These are phyloP conservation scores for Acleris cristana DNA, from an alignment of 2,888 invertebrate genomes.

Conservation along the genomic window DNA sequence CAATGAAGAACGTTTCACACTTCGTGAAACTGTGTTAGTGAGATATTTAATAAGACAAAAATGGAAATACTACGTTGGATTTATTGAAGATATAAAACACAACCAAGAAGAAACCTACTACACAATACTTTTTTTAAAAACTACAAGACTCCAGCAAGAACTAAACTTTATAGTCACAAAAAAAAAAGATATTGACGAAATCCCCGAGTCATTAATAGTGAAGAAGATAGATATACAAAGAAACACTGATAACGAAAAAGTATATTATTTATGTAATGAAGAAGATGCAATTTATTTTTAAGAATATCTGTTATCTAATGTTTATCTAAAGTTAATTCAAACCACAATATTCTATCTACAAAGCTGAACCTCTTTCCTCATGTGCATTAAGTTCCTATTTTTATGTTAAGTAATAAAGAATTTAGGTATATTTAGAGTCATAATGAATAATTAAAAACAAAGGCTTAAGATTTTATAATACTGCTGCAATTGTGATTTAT, in stretches of 20 bases:
- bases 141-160: neutral
- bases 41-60: constrained; percentile 5
- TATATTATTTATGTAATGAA: constrained; percentile 5
- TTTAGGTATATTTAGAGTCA: too few species aligned
- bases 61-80: constrained; percentile 1
- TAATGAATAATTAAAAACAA: too few species aligned
- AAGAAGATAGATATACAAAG: neutral
- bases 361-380: too few species aligned
- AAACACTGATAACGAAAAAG: neutral
- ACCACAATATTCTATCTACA: too few species aligned
- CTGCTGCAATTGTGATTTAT: too few species aligned
- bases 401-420: too few species aligned
- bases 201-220: neutral
- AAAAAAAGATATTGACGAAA: neutral
- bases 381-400: too few species aligned
- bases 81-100: neutral
- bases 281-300: constrained; percentile 5
- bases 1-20: too few species aligned
- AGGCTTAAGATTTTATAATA: too few species aligned
- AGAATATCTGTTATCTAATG: neutral
- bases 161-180: neutral
- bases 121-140: neutral
- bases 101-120: neutral
- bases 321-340: too few species aligned
- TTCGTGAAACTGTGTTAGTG: neutral